Evolutionary conservation across 2,113 vertebrate genomes (phyloP).

Genomic region (Excalfactoria chinensis): DNA sequence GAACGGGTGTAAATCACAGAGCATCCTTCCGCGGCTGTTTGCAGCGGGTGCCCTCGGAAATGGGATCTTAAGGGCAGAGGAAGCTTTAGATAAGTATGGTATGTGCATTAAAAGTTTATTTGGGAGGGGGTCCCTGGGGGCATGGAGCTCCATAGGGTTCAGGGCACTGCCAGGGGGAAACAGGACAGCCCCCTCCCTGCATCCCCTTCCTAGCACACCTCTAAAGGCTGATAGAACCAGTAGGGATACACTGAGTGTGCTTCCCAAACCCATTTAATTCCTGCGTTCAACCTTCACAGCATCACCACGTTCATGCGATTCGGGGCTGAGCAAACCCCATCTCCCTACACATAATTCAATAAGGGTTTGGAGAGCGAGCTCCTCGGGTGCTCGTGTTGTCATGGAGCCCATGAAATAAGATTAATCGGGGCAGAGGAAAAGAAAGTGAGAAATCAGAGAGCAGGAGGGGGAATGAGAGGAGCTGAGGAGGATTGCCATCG

Average conservation of each 20-base stretch:
- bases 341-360: background rate
- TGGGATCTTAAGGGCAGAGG: accelerated
- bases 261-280: too few species aligned
- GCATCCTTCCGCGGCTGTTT: background rate
- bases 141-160: background rate
- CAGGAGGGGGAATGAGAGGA: background rate
- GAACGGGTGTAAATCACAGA: background rate
- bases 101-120: background rate
- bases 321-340: background rate
- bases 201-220: background rate
- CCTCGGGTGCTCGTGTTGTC: conserved; percentile 22
- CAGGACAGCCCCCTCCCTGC: background rate
- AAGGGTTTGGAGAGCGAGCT: background rate
- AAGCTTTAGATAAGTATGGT: background rate
- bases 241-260: background rate
- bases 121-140: background rate
- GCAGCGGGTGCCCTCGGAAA: background rate
- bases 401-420: conserved; percentile 35
- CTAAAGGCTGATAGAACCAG: background rate
- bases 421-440: background rate
- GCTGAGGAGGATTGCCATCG: background rate
- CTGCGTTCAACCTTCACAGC: background rate
- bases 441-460: conserved; percentile 6
- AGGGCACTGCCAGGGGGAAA: background rate
- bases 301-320: background rate